Evolutionary conservation across 2,797 vertebrate species (phyloP).

Genomic region (Graptemys geographica): DNA sequence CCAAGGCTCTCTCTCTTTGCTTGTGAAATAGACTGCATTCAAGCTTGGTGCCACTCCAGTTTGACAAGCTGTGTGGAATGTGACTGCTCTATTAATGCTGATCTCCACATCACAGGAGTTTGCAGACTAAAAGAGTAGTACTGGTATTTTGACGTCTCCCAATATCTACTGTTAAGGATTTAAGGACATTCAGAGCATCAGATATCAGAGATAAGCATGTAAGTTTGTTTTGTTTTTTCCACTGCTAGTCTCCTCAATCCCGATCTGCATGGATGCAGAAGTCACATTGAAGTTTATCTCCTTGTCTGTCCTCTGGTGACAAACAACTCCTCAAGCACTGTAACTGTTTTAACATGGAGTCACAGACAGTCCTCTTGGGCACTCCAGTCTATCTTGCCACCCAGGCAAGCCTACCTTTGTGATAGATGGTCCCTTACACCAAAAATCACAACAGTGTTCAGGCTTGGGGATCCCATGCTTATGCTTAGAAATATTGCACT

Average conservation of each 20-base stretch:
- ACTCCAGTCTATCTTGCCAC: background rate
- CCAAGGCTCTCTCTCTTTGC: fast-evolving
- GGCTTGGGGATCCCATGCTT: too few relatives aligned
- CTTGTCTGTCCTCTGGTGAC: background rate
- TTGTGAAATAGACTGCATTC: constrained; percentile 26
- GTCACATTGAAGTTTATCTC: fast-evolving
- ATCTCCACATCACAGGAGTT: background rate
- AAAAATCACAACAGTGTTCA: too few relatives aligned
- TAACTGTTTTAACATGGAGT: background rate
- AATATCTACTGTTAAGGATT: background rate
- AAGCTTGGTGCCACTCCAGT: constrained; percentile 10
- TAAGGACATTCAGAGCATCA: background rate
- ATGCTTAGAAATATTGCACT: too few relatives aligned
- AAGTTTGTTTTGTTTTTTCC: background rate
- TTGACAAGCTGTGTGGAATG: fast-evolving
- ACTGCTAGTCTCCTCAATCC: background rate
- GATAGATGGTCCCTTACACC: too few relatives aligned
- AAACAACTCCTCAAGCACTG: background rate
- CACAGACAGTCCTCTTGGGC: background rate
- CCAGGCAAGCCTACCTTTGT: too few relatives aligned
- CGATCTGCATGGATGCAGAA: background rate
- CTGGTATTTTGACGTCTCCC: background rate
- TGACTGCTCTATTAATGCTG: background rate
- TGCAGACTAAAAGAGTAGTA: fast-evolving
- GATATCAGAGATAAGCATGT: fast-evolving